Conservation (phyloP, 2,888 invertebrate genomes). For the Deroplatys truncata region DNA sequence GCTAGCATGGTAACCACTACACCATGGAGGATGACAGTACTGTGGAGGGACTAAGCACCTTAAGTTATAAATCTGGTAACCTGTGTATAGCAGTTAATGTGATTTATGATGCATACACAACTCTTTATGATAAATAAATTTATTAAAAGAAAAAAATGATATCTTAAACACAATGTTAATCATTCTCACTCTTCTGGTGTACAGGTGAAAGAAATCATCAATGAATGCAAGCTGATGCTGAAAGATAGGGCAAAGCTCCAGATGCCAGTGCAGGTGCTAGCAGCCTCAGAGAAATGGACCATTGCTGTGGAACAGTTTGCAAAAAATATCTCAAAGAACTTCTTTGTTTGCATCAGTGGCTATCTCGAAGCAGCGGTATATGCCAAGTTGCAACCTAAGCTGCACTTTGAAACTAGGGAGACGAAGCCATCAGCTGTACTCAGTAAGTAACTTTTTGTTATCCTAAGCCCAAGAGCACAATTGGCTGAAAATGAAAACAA, state of each 20-base stretch:
- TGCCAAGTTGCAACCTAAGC: constrained; percentile 51
- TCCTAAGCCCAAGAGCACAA: background rate
- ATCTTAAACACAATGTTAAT: background rate
- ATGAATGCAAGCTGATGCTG: constrained; percentile 47
- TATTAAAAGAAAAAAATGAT: constrained; percentile 38
- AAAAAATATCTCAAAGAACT: constrained; percentile 51
- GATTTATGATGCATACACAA: too few species aligned
- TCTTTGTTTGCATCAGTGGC: constrained; percentile 51
- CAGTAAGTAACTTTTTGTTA: constrained; percentile 34
- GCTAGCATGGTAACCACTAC: too few species aligned
- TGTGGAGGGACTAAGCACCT: too few species aligned
- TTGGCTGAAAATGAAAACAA: background rate
- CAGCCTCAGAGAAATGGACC: constrained; percentile 63
- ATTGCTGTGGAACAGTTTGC: constrained; percentile 53
- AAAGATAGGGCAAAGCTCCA: constrained; percentile 40
- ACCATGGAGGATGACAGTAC: too few species aligned
- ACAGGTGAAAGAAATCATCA: constrained; percentile 47
- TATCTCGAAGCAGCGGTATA: constrained; percentile 72
- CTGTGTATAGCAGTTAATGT: too few species aligned
- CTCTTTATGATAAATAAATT: too few species aligned
- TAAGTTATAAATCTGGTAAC: too few species aligned
- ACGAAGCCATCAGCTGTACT: constrained; percentile 48
- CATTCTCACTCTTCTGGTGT: background rate
- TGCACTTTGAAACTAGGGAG: constrained; percentile 45
- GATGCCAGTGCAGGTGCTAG: constrained; percentile 51